Evolutionary conservation across 2,888 invertebrate genomes (phyloP), one percentile per base, ranked within the genome.

Genomic region (Willowsia nigromaculata): DNA sequence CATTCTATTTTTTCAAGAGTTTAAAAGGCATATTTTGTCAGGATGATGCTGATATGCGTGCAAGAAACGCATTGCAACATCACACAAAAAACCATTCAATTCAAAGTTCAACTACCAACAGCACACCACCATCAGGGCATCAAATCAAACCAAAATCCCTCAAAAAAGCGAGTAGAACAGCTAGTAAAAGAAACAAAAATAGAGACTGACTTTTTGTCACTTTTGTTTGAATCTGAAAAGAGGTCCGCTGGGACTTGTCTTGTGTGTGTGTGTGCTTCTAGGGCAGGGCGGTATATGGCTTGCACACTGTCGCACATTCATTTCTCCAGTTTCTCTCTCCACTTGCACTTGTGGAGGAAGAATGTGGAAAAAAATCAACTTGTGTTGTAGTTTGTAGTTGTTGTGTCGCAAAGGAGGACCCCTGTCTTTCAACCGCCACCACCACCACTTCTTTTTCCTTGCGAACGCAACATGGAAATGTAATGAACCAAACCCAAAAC

Each of bases 151-250:
- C 13, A 37, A 37, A 37, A 37, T 40, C 40, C 71, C 22, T 43
- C 6, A 13, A 9, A 47, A 22, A 37, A 30, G 27, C 33, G 56
- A n/a, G 15, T 6, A 30, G 30, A 40, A 43, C 4, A 22, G 15
- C 18, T 25, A 82, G 25, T 43, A 18, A 62, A 53, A 62, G 59
- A 65, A 1, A 65, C 6, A 40, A 27, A 53, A 43, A 43, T 43
- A 53, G 11, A 53, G 68, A 40, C 59, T 86, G 80, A 81, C 86
- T 86, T 81, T 80, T 86, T 86, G 80, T 86, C 86, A 76, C 74
- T 65, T 65, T 85, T 37, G 65, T 43, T 80, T 40, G 33, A 47
- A 40, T 82, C 27, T 33, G 68, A 86, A 76, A 80, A 37, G 86
- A 53, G 62, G 78, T 86, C 86, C 86, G 27, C 15, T 81, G 86